phyloP scores from a whole-genome alignment of 2,888 invertebrate species.

The Chironomus riparius region DNA sequence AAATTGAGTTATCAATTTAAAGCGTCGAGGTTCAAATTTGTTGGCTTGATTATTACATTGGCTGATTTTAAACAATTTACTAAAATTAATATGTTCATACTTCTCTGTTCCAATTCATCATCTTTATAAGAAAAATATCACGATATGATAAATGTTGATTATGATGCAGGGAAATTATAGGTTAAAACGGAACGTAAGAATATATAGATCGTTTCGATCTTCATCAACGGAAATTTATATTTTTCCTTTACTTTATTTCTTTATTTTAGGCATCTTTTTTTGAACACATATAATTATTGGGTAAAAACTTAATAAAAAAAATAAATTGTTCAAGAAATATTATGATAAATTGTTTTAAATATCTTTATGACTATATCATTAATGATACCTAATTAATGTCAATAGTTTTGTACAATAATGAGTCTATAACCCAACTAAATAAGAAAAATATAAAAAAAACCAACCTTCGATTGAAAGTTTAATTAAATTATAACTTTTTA shows the following conservation, averaged over 20 bases:
- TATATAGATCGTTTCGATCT: neutral
- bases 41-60: conserved; percentile 7
- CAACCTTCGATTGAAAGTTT: too few relatives aligned
- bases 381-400: conserved; percentile 7
- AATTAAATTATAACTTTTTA: too few relatives aligned
- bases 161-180: conserved; percentile 26
- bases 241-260: neutral
- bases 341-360: conserved; percentile 13
- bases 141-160: conserved; percentile 26
- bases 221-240: neutral
- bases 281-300: neutral
- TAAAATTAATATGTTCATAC: conserved; percentile 13
- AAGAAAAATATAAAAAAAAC: neutral
- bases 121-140: conserved; percentile 3
- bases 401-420: neutral
- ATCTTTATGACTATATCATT: conserved; percentile 17
- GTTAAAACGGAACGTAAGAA: neutral
- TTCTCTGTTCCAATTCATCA: neutral
- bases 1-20: conserved; percentile 24
- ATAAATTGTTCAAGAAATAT: neutral
- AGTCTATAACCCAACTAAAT: neutral
- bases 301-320: neutral
- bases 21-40: conserved; percentile 10
- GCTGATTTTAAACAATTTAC: conserved; percentile 22
- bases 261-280: neutral